Evolutionary conservation across 1,140 invertebrate genomes (phyloP), one percentile per base, ranked within the genome.

Genomic region (Hycleus cichorii): DNA sequence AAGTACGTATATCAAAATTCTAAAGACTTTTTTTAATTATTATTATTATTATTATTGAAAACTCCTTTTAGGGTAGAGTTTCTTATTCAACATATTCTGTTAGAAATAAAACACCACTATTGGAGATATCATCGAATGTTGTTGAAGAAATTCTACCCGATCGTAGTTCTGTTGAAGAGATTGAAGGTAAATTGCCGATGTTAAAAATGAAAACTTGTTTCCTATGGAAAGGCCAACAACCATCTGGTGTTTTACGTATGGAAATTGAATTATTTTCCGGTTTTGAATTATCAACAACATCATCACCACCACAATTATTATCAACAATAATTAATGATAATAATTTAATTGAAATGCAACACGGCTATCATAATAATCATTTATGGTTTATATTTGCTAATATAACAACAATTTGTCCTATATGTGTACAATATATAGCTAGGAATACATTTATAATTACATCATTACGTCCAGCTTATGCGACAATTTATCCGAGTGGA

Each of bases 301-400:
- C 61, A 7, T 32, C 32, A 32, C 62, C 69, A 4, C 69, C 69
- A 18, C 76, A 78, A 10, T 72, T 79, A 0, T 73, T 80, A 3
- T 32, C 7, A 7, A 32, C 32, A 32, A 5, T 32, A 32, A 32
- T 32, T 32, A 32, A 32, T 32, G 32, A 32, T 7, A 32, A 32
- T 7, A 32, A 18, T 18, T 18, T 78, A 57, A 75, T 76, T 10
- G 78, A 81, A 56, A 68, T 83, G 47, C 78, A 81, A 55, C 78
- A 81, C 60, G 81, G 80, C 4, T 79, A 77, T 12, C 71, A 78
- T 57, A 77, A 75, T 9, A 81, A 84, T 65, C 78, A 76, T 12
- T 69, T 83, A 3, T 84, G 83, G 83, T 83, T 84, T 64, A 76
- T 81, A n/a, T 80, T 84, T 64, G 76, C 77, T 11, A 83, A 83